phyloP scores from a whole-genome alignment of 2,113 vertebrate species.

The Baryphthengus martii region DNA sequence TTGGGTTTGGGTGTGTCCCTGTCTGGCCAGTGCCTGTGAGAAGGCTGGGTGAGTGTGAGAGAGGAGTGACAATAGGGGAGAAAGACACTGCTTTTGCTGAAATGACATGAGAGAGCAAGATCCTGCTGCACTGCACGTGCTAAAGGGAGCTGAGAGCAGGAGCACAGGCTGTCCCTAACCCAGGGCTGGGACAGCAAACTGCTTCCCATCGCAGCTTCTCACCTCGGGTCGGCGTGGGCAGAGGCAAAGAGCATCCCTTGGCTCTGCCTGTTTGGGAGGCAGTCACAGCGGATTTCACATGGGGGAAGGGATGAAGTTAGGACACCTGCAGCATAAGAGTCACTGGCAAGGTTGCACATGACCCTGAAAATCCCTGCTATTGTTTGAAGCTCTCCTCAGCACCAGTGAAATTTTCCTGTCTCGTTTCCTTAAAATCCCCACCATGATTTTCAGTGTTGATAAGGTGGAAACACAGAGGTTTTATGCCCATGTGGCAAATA shows the following conservation, averaged over 20 bases:
- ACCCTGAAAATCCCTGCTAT: neutral
- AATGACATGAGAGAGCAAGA: neutral
- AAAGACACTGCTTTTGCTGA: neutral
- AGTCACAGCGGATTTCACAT: neutral
- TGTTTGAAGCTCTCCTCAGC: neutral
- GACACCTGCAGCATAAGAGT: neutral
- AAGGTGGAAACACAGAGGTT: neutral
- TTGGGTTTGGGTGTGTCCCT: neutral
- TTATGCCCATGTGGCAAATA: neutral
- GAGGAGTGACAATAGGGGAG: accelerated
- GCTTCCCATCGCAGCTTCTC: neutral
- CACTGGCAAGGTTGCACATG: neutral
- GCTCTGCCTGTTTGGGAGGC: neutral
- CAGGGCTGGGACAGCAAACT: neutral
- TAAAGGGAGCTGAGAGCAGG: neutral
- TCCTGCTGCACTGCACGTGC: neutral
- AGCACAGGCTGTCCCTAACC: neutral
- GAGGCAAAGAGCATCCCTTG: neutral
- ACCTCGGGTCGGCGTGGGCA: accelerated
- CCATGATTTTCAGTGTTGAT: neutral
- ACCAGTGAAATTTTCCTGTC: neutral
- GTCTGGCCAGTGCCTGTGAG: neutral
- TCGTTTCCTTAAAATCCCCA: neutral
- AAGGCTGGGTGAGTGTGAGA: neutral
- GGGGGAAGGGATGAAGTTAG: neutral